Evolutionary conservation across 2,888 invertebrate genomes (phyloP), one percentile per base, ranked within the genome.

Genomic region (Germaria angustata): DNA sequence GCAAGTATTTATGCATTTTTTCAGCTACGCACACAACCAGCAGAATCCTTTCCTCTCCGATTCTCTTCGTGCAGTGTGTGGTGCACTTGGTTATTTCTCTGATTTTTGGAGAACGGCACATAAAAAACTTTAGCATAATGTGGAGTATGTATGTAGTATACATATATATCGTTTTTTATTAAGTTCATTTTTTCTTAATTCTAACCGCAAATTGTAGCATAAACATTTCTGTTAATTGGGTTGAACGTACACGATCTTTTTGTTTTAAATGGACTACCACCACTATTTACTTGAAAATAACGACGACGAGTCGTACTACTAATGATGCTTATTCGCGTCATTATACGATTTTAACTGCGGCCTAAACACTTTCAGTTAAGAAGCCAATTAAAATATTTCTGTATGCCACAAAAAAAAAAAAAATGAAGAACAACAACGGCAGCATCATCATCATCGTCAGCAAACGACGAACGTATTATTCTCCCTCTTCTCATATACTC

Each of bases 331-430:
- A 81, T 81, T 75, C 80, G 82, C 85, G 84, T 83, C 85, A 84
- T 79, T 78, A 85, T 86, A 85, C 89, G 88, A 89, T 89, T 89
- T 89, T 89, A 88, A 87, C 88, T 88, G 89, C 88, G 89, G 89
- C 89, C 89, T 89, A 89, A 89, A 89, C 89, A 89, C 89, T 89
- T 89, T 89, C 89, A 88, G 89, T 89, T 89, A 88, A 89, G 89
- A 89, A 89, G 89, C 89, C 89, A 89, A 89, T 89, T 89, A 89
- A 89, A 89, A 89, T 89, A 89, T 89, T 85, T 86, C 78, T 85
- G 80, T 85, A 79, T 86, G 78, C 81, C 78, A 75, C 73, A 69
- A 53, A 69, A 78, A 72, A 44, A 55, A 39, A 71, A 51, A 44
- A 28, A 44, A 1, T 55, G 28, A 77, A 71, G 49, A 66, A 76